Evolutionary conservation across 2,797 vertebrate genomes (phyloP).

Genomic region (Cyprinodon diabolis): DNA sequence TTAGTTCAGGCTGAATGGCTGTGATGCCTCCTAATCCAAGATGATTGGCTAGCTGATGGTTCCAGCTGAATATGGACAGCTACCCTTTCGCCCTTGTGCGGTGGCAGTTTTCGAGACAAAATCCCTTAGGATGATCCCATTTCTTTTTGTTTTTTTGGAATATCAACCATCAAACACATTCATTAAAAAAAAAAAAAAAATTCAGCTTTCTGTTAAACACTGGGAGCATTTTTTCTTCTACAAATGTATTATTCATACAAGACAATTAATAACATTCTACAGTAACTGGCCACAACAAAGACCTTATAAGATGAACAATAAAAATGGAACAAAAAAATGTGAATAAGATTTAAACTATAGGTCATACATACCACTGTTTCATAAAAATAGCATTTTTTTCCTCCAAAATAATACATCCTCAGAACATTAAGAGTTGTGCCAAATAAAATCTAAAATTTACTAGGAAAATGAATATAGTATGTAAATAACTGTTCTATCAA

Average conservation of each 20-base stretch:
- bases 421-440: too few relatives aligned
- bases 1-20: constrained; percentile 49
- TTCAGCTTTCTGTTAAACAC: constrained; percentile 18
- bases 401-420: too few relatives aligned
- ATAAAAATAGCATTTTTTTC: too few relatives aligned
- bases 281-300: constrained; percentile 17
- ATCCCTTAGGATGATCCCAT: constrained; percentile 25
- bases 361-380: constrained; percentile 5
- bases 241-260: constrained; percentile 33
- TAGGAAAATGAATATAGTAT: too few relatives aligned
- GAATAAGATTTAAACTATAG: constrained; percentile 12
- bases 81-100: constrained; percentile 62
- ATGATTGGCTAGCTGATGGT: constrained; percentile 57
- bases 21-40: constrained; percentile 62
- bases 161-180: background rate
- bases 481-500: too few relatives aligned
- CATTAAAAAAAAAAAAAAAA: background rate
- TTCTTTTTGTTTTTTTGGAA: constrained; percentile 5
- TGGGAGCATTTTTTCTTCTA: constrained; percentile 9
- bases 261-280: constrained; percentile 9
- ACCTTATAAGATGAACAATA: constrained; percentile 6
- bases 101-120: constrained; percentile 41
- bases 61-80: constrained; percentile 47
- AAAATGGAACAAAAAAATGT: constrained; percentile 13
- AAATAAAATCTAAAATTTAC: too few relatives aligned